These are phyloP conservation scores for Hydropotes inermis DNA, from an alignment of 2,113 vertebrate species.

Conservation along the genomic window DNA sequence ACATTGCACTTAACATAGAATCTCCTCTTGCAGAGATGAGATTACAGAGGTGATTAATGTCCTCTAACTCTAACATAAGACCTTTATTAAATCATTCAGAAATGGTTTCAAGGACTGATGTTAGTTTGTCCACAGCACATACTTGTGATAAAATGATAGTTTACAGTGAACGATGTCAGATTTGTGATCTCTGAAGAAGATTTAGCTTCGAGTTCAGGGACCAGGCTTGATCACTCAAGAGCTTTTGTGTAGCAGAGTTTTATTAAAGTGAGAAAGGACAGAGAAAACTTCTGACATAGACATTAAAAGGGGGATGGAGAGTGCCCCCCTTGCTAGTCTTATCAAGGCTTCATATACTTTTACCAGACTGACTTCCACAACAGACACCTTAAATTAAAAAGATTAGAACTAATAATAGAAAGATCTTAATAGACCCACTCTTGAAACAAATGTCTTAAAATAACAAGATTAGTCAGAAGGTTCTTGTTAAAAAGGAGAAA, in stretches of 20 bases:
- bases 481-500: background rate
- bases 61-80: background rate
- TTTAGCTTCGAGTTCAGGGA: background rate
- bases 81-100: background rate
- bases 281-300: background rate
- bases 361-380: background rate
- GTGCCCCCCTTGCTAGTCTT: background rate
- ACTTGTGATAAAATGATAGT: background rate
- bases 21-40: background rate
- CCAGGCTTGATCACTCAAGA: background rate
- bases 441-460: background rate
- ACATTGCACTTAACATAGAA: background rate
- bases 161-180: background rate
- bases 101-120: background rate
- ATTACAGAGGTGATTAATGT: background rate
- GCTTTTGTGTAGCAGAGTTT: background rate
- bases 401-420: background rate
- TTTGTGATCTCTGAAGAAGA: background rate
- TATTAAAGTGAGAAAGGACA: background rate
- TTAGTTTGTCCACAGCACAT: background rate
- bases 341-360: background rate
- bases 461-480: background rate
- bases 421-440: background rate
- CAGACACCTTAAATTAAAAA: background rate
- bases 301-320: background rate